Evolutionary conservation across 2,113 vertebrate genomes (phyloP), one percentile per base, ranked within the genome.

Genomic region (human (Homo sapiens)): DNA sequence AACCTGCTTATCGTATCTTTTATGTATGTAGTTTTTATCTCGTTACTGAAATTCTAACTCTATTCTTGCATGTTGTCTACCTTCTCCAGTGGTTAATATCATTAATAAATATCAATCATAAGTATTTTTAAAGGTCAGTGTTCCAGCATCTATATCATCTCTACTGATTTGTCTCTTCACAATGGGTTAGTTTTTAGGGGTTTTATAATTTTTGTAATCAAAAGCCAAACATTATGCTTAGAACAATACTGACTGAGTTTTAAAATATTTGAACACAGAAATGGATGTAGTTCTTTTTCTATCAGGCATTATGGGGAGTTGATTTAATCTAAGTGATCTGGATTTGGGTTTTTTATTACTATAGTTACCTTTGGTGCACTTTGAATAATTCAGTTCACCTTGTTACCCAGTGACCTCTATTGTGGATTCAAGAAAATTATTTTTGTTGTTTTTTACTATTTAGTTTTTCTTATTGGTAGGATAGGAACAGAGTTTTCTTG

Each of bases 371-470:
- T n/a, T 11, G 20, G 25, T 11, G 3, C 0, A 17, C 18, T 32
- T 79, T 79, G 76, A 79, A 79, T n/a, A 82, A 90, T 90, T 95
- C 45, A 68, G 30, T 23, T 83, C 45, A 72, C 76, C 91, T 84
- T 45, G 32, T 50, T 91, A 23, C 38, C 70, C 64, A 83, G 40
- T 32, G 11, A 79, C 25, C 43, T 87, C 16, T 38, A 83, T 61
- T 81, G 43, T 27, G 40, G 52, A 55, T 52, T 68, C 64, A 57
- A 85, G 55, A 90, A 82, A 82, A 68, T 50, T 61, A 70, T 38
- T n/a, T 45, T 48, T 82, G 61, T 38, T 84, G 45, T 48, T 87
- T 61, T 79, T 35, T 45, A 91, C 72, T 40, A 48, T 75, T n/a
- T 10, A 55, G 50, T 52, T 86, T 52, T 66, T 73, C 45, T 57